phyloP scores from a whole-genome alignment of 1,140 invertebrate genomes.

The Lepidurus arcticus region DNA sequence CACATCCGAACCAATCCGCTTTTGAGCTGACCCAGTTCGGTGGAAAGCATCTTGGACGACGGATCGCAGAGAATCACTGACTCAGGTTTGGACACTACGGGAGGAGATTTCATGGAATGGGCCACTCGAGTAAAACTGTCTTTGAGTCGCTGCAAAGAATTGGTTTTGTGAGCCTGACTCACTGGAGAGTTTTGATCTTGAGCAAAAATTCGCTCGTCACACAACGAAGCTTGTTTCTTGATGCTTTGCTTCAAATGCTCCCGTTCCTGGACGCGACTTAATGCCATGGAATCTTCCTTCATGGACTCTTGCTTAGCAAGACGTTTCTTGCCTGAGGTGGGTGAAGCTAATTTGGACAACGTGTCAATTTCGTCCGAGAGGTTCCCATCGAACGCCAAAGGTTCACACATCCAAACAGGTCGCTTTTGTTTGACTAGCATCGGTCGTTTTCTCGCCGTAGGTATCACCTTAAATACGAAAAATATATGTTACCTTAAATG shows the following conservation, averaged over 20 bases:
- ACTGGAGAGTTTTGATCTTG: slow-evolving; percentile 43
- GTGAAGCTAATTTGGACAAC: neutral
- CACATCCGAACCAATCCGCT: slow-evolving; percentile 11
- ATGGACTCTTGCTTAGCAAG: slow-evolving; percentile 78
- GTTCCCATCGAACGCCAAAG: slow-evolving; percentile 23
- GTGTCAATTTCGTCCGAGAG: neutral
- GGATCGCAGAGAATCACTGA: neutral
- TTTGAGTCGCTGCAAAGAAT: slow-evolving; percentile 29
- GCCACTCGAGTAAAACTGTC: slow-evolving; percentile 24
- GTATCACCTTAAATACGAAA: neutral
- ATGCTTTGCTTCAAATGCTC: slow-evolving; percentile 76
- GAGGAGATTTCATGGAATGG: slow-evolving; percentile 23
- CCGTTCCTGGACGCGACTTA: slow-evolving; percentile 72
- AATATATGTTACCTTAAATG: no score
- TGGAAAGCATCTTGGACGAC: neutral
- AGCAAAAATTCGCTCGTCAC: slow-evolving; percentile 75
- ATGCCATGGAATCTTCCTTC: slow-evolving; percentile 79
- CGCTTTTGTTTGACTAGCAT: slow-evolving; percentile 73
- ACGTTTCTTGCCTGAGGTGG: neutral
- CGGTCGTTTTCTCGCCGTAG: slow-evolving; percentile 43
- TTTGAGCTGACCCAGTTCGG: slow-evolving; percentile 13
- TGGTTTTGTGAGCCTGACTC: slow-evolving; percentile 3
- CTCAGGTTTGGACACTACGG: neutral
- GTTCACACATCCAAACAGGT: slow-evolving; percentile 60
- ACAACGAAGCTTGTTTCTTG: slow-evolving; percentile 79